These are phyloP conservation scores for Danio choprae DNA, from an alignment of 2,797 vertebrate species.

Conservation along the genomic window DNA sequence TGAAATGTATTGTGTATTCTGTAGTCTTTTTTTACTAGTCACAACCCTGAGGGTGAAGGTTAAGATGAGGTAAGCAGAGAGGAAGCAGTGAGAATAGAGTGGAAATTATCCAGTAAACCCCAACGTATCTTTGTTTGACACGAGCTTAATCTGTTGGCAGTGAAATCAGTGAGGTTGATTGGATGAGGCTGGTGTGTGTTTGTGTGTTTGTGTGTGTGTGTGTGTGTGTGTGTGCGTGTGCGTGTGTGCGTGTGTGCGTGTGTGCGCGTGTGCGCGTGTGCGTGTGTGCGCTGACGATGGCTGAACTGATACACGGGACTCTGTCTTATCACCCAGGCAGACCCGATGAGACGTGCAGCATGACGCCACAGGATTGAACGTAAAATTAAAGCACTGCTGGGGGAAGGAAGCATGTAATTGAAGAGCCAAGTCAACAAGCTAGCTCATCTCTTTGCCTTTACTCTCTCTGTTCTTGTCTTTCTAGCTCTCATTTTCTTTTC, in stretches of 20 bases:
- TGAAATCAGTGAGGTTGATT: constrained; percentile 35
- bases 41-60: constrained; percentile 1
- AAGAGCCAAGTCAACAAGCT: constrained; percentile 23
- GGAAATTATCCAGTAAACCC: constrained; percentile 41
- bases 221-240: constrained; percentile 20
- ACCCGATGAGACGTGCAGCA: not conserved
- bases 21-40: not conserved
- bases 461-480: constrained; percentile 12
- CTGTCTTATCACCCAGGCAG: constrained; percentile 34
- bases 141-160: constrained; percentile 34
- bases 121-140: constrained; percentile 26
- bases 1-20: too few relatives aligned
- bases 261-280: constrained; percentile 6
- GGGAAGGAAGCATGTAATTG: constrained; percentile 33
- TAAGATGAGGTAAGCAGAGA: constrained; percentile 20
- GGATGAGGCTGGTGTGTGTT: constrained; percentile 4
- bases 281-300: constrained; percentile 24
- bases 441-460: constrained; percentile 12
- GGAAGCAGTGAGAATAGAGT: constrained; percentile 22
- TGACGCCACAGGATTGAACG: constrained; percentile 15
- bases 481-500: not conserved
- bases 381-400: constrained; percentile 45
- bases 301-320: constrained; percentile 21
- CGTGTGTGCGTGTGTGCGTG: not conserved
- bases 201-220: not conserved